Base-by-base conservation (phyloP, 2,888 invertebrate genomes). In the Hypsopygia costalis region DNA sequence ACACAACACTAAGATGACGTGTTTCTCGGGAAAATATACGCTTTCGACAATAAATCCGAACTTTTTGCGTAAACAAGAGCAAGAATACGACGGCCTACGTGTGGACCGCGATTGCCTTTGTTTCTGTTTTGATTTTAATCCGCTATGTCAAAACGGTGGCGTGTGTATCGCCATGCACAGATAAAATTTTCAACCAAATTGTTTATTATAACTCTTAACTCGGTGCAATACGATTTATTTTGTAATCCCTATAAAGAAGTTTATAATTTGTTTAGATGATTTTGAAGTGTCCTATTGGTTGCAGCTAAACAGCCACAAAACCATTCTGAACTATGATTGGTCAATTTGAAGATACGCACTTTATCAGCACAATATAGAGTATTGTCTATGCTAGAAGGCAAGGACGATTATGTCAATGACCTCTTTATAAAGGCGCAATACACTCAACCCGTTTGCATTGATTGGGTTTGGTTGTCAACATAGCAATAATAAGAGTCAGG, bases 121-220 rank as follows among this genome's bases (percentile, higher is more conserved):
- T 62, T 59, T 58, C 42, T 62, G 62, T 66, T 68, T 63, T 60
- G 58, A 49, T 58, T 64, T 64, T 55, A 41, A 48, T 56, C 61
- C 65, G 57, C 61, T 49, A 43, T 49, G 52, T 51, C 51, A 53
- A 34, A 33, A 32, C 28, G 51, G 43, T 41, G 56, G 65, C 68
- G 65, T 57, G 46, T 47, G 38, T 46, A 52, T 61, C 65, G 58
- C 54, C 39, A 39, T 44, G 36, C 30, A 37, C 31, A 44, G 22
- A 37, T 36, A 36, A 35, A 25, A 16, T 33, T 8, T 30, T 22
- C 1, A 22, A 7, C 6, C 1, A 5, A 1, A n/a, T 9, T 16
- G 21, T 11, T 10, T 3, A 6, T 6, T 11, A 6, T 31, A 32
- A 6, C n/a, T 9, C 32, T 34, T 41, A 40, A 12, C 11, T 0